phyloP scores from a whole-genome alignment of 2,113 vertebrate species.

The Crotalus helleri region DNA sequence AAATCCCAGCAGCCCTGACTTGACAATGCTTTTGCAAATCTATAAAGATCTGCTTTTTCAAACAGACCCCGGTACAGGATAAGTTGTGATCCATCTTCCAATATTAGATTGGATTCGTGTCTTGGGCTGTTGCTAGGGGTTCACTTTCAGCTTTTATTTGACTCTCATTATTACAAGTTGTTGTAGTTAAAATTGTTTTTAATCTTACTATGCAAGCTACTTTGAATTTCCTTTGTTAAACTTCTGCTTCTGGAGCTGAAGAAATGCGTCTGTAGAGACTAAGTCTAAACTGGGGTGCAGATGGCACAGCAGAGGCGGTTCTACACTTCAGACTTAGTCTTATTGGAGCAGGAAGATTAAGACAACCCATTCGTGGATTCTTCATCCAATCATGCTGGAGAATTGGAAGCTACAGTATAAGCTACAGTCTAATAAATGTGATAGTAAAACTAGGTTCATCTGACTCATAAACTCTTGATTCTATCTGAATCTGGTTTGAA shows the following conservation, averaged over 20 bases:
- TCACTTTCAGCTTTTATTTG: background rate
- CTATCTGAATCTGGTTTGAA: background rate
- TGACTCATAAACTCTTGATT: background rate
- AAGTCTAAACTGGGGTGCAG: too few species aligned
- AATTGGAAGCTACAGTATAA: too few species aligned
- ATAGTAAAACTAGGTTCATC: background rate
- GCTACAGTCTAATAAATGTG: background rate
- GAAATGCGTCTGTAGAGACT: too few species aligned
- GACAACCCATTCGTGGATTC: too few species aligned
- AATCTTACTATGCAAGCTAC: background rate
- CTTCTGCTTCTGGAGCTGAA: too few species aligned
- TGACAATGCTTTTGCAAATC: background rate
- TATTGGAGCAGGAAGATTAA: too few species aligned
- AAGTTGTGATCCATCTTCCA: background rate
- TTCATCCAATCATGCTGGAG: too few species aligned
- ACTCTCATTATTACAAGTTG: background rate
- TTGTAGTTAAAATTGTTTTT: background rate
- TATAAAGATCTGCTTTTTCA: background rate
- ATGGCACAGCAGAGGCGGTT: too few species aligned
- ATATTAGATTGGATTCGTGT: background rate
- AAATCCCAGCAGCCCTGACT: background rate
- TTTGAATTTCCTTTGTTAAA: background rate
- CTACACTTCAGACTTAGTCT: too few species aligned
- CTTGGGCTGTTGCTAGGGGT: background rate
- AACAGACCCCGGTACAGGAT: background rate